These are phyloP conservation scores for Megathymus violae DNA, from an alignment of 1,140 invertebrate species.

Conservation along the genomic window DNA sequence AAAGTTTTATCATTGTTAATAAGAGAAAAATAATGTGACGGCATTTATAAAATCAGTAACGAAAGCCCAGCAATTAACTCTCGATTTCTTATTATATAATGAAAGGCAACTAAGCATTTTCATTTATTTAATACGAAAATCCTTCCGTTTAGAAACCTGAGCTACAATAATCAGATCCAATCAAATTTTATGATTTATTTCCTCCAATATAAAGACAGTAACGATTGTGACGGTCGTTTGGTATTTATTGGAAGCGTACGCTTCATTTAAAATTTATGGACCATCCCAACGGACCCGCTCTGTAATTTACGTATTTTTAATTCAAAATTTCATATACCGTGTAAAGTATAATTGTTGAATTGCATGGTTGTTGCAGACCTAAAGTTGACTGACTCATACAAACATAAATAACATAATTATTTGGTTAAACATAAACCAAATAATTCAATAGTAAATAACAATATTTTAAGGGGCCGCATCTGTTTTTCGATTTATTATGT, in stretches of 20 bases:
- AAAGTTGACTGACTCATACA: no score
- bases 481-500: no score
- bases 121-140: conserved; percentile 41
- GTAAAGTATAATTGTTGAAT: background rate
- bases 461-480: no score
- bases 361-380: no score
- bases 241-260: conserved; percentile 28
- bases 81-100: conserved; percentile 17
- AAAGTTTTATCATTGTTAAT: no score
- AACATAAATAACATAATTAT: no score
- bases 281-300: conserved; percentile 2
- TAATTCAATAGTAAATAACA: no score
- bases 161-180: conserved; percentile 29
- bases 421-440: no score
- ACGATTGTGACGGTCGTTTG: conserved; percentile 29
- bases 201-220: conserved; percentile 18
- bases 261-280: conserved; percentile 19
- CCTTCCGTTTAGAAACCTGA: conserved; percentile 19
- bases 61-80: conserved; percentile 19
- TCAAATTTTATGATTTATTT: conserved; percentile 39
- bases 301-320: conserved; percentile 7
- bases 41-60: conserved; percentile 7
- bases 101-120: conserved; percentile 24
- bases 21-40: background rate
- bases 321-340: background rate